These are phyloP conservation scores for Cynoglossus semilaevis DNA, from an alignment of 2,113 vertebrate species.

Conservation along the genomic window DNA sequence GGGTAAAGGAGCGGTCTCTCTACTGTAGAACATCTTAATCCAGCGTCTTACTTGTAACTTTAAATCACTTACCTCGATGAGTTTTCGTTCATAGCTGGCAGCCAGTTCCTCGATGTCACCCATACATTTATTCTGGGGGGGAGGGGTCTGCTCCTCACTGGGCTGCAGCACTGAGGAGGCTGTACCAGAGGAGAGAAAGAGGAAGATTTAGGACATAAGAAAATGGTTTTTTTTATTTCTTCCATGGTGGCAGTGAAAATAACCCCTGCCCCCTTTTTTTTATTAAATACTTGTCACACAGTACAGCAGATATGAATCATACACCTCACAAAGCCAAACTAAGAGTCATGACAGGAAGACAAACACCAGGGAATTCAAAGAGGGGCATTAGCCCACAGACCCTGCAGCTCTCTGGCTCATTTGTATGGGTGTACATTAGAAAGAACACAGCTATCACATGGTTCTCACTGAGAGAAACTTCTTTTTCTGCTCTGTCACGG, in stretches of 20 bases:
- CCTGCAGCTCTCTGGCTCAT: background rate
- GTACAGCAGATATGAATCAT: conserved; percentile 16
- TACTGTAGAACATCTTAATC: conserved; percentile 11
- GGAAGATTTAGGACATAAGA: too few relatives aligned
- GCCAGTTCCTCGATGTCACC: conserved; percentile 90
- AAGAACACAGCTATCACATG: background rate
- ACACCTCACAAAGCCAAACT: conserved; percentile 1
- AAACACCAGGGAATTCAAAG: background rate
- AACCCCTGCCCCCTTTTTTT: too few relatives aligned
- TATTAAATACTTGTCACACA: conserved; percentile 31
- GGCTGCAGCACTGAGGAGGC: conserved; percentile 71
- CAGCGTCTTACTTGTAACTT: background rate
- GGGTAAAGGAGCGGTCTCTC: too few relatives aligned
- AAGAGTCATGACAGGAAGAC: background rate
- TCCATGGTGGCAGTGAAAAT: too few relatives aligned
- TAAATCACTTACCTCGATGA: conserved; percentile 89
- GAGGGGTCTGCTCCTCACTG: conserved; percentile 77
- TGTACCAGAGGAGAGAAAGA: conserved; percentile 37
- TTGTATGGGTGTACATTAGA: background rate
- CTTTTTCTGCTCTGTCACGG: conserved; percentile 35
- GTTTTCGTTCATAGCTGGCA: conserved; percentile 91
- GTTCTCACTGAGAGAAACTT: too few relatives aligned
- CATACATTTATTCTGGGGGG: conserved; percentile 83
- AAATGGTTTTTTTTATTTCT: too few relatives aligned
- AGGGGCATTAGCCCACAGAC: conserved; percentile 1